Conservation (phyloP, 1,140 invertebrate species). For the Trialeurodes vaporariorum region DNA sequence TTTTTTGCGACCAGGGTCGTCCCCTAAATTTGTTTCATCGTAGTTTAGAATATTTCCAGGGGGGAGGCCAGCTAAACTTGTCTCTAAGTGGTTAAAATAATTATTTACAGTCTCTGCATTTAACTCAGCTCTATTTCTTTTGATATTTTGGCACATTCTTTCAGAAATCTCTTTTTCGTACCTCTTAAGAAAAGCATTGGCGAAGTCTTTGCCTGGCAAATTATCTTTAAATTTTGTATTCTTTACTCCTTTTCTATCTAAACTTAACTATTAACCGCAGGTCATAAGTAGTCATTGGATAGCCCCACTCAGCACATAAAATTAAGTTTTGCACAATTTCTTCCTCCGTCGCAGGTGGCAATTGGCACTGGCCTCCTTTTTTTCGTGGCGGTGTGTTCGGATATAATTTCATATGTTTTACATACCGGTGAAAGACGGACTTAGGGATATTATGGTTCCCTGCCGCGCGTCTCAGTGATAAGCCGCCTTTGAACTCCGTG, state of each 20-base stretch:
- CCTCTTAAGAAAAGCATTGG: conserved; percentile 6
- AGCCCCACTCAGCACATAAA: conserved; percentile 15
- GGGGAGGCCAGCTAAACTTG: conserved; percentile 3
- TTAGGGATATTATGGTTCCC: background rate
- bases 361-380: conserved; percentile 6
- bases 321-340: conserved; percentile 5
- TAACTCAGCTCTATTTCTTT: conserved; percentile 6
- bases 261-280: conserved; percentile 13
- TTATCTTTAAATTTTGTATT: conserved; percentile 11
- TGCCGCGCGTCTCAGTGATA: background rate
- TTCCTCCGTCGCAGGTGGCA: conserved; percentile 4
- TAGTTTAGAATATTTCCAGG: conserved; percentile 10
- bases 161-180: background rate
- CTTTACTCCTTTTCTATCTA: conserved; percentile 11
- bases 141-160: conserved; percentile 10
- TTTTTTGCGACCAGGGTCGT: conserved; percentile 19
- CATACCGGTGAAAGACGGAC: conserved; percentile 4
- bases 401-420: conserved; percentile 1
- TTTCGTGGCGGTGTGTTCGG: background rate
- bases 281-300: conserved; percentile 6
- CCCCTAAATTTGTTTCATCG: conserved; percentile 11
- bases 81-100: conserved; percentile 5
- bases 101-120: background rate
- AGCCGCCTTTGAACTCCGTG: background rate
- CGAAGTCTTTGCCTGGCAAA: conserved; percentile 6